These are phyloP conservation scores for crab-eating macaque (Macaca fascicularis) DNA, from an alignment of 2,113 vertebrate genomes.

Conservation along the genomic window T2T-MFA8v1.1 NC_088377.1:15354501-15355000, in stretches of 20 bases:
- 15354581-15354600: not conserved
- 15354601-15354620: not conserved
- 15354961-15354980: not conserved
- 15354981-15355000: not conserved
- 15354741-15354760: not conserved
- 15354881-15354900: not conserved
- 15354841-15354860: not conserved
- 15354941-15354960: not conserved
- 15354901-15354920: no score
- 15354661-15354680: not conserved
- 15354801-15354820: not conserved
- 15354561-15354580: rapidly evolving
- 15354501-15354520: not conserved
- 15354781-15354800: not conserved
- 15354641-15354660: not conserved
- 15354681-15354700: not conserved
- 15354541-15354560: not conserved
- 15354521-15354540: no score
- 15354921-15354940: not conserved
- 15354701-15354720: not conserved
- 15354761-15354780: no score
- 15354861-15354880: not conserved
- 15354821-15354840: not conserved
- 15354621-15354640: not conserved
- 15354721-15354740: rapidly evolving